These are phyloP conservation scores for Jordanella pulchra DNA, from an alignment of 2,797 vertebrate genomes.

Conservation along the genomic window DNA sequence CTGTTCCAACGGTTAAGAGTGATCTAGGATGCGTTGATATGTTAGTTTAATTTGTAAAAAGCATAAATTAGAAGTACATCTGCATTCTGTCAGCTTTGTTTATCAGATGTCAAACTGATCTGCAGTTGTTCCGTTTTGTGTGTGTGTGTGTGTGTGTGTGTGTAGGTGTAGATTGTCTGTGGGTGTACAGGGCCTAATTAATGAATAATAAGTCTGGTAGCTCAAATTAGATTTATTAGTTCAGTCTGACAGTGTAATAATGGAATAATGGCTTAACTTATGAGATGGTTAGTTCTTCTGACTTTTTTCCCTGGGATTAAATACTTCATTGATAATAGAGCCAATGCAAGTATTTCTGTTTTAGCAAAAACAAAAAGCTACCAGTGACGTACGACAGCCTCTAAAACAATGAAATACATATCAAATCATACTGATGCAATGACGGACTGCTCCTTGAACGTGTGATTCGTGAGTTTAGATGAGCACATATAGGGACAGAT, in stretches of 20 bases:
- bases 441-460: conserved; percentile 21
- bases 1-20: background rate
- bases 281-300: background rate
- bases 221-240: conserved; percentile 23
- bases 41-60: conserved; percentile 1
- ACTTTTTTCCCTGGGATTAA: background rate
- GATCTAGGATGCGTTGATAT: background rate
- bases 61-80: conserved; percentile 4
- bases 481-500: conserved; percentile 12
- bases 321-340: background rate
- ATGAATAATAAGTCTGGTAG: conserved; percentile 44
- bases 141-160: conserved; percentile 2
- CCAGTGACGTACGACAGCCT: background rate
- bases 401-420: conserved; percentile 37
- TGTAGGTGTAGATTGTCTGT: too few species aligned
- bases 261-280: background rate
- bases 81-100: conserved; percentile 20
- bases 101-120: conserved; percentile 36
- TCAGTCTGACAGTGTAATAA: conserved; percentile 11
- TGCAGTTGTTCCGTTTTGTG: conserved; percentile 3
- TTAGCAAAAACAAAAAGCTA: conserved; percentile 3
- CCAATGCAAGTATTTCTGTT: background rate
- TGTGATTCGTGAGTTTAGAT: conserved; percentile 20
- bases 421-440: conserved; percentile 10
- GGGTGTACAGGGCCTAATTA: conserved; percentile 21